Evolutionary conservation across 2,797 vertebrate species (phyloP), one percentile per base, ranked within the genome.

Genomic region (Schizopygopsis malacanthus): DNA sequence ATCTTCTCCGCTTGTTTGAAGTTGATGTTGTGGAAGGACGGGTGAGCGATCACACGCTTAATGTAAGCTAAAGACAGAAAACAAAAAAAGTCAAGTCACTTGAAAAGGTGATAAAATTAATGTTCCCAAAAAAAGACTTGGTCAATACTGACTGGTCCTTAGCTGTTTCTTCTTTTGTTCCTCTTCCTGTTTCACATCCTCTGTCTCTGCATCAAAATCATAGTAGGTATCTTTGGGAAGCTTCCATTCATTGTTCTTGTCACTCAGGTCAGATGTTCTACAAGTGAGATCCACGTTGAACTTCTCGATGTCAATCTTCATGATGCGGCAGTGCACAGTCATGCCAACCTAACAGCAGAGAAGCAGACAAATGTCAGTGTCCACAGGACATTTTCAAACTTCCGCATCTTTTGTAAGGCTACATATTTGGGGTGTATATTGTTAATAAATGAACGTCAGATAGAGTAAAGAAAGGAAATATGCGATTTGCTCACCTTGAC

Each of bases 1-100:
- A 99, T 99, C 93, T 99, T 99, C 95, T 99, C 98, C 0, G 98
- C 98, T 95, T 99, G 98, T 93, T 98, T 99, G 92, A 99, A 99
- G 93, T 98, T 99, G 88, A 99, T 99, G 90, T 99, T 99, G 95
- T 99, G 98, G 96, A 99, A 99, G 90, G 98, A 99, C 0, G 98
- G 98, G 89, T 99, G 98, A 89, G 98, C 98, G 18, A 99, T 99
- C 71, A 99, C 98, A 81, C 98, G 96, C 91, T 99, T 99, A 92
- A 99, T 99, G 88, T 99, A 99, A 0, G 98, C 98, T 99, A 90
- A 20, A 84, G 72, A 78, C 71, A 83, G 5, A 84, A 84, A 33
- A 33, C 6, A 1, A 15, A 67, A 65, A 15, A 67, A 65, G n/a
- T 22, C 37, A 71, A 15, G 9, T 41, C 11, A 79, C 4, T 70